Evolutionary conservation across 2,113 vertebrate species (phyloP).

Genomic region (Heterotilapia buettikoferi): DNA sequence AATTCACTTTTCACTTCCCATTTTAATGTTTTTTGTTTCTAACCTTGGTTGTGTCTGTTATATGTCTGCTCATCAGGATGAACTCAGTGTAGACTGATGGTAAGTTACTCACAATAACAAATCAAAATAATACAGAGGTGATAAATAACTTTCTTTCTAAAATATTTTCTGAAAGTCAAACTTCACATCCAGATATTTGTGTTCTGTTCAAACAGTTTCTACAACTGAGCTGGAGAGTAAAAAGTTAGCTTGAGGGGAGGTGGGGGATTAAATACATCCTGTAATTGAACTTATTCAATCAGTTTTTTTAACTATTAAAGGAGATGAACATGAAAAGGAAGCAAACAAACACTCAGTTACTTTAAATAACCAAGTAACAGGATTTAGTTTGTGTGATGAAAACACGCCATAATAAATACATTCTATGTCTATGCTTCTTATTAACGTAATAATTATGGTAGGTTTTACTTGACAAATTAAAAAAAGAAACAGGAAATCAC

Average conservation of each 20-base stretch:
- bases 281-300: not conserved
- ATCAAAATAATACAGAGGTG: not conserved
- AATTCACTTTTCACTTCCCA: not conserved
- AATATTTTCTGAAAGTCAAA: not conserved
- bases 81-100: conserved; percentile 12
- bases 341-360: not conserved
- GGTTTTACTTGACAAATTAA: not conserved
- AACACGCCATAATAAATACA: not conserved
- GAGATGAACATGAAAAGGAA: not conserved
- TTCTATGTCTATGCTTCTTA: not conserved
- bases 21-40: not conserved
- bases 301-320: not conserved
- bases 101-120: not conserved
- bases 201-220: not conserved
- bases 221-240: not conserved
- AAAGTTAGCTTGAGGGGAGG: not conserved
- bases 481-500: not conserved
- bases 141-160: not conserved
- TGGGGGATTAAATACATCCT: fast-evolving
- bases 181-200: not conserved
- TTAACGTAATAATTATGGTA: not conserved
- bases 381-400: not conserved
- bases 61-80: not conserved
- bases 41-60: not conserved
- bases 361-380: not conserved